These are phyloP conservation scores for Plebejus argus DNA, from an alignment of 2,888 invertebrate genomes.

Conservation along the genomic window DNA sequence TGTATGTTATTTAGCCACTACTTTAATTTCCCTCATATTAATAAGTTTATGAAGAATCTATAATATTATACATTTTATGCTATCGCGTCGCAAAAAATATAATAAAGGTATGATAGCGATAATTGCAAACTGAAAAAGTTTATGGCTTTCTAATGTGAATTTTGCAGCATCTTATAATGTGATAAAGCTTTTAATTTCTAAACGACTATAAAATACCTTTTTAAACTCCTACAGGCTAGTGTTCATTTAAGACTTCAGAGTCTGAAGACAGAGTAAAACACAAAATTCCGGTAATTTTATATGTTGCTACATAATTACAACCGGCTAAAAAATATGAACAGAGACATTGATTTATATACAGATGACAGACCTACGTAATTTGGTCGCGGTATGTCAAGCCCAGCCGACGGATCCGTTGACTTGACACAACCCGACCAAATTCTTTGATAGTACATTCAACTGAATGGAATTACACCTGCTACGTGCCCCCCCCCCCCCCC, in stretches of 20 bases:
- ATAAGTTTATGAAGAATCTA: background rate
- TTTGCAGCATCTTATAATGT: background rate
- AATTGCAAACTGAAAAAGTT: constrained; percentile 4
- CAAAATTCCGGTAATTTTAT: background rate
- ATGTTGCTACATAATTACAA: no score
- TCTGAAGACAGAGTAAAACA: background rate
- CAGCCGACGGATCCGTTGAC: no score
- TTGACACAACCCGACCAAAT: background rate
- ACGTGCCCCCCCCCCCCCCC: constrained; percentile 52
- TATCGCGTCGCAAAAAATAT: background rate
- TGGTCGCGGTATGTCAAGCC: background rate
- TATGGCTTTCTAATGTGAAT: background rate
- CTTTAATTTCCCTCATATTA: background rate
- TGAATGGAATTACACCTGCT: constrained; percentile 30
- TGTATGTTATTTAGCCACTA: background rate
- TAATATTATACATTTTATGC: background rate
- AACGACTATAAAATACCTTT: background rate
- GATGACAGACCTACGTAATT: background rate
- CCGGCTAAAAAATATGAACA: background rate
- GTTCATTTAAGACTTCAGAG: background rate
- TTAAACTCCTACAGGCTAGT: background rate
- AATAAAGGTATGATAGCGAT: background rate
- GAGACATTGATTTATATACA: background rate
- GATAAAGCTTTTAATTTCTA: background rate
- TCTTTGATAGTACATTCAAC: background rate